Conservation (phyloP, 64 coral and sea anemone genomes). For the Astreopora myriophthalma region DNA sequence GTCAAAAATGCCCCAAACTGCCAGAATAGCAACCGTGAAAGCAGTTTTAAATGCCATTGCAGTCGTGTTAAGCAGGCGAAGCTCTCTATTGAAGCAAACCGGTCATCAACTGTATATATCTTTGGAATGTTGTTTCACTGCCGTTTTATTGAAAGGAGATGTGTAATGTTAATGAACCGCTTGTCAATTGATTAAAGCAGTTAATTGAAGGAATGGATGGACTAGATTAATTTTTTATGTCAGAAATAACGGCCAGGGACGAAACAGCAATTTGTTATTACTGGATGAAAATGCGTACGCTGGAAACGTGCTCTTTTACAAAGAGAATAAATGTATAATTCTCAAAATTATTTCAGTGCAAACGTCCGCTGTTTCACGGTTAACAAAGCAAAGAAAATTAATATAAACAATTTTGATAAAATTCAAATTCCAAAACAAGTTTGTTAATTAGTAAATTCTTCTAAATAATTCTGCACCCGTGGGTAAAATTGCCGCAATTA, state of each 20-base stretch:
- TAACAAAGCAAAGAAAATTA: neutral
- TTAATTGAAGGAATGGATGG: neutral
- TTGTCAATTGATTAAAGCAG: neutral
- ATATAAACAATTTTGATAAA: neutral
- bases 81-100: no score
- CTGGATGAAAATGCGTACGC: neutral
- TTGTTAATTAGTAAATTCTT: neutral
- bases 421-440: neutral
- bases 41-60: neutral
- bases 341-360: neutral
- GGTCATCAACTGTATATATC: neutral
- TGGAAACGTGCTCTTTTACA: neutral
- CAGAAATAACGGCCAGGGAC: neutral
- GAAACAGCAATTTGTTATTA: neutral
- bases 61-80: no score
- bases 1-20: neutral
- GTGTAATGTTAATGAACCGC: neutral
- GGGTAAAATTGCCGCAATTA: neutral
- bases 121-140: neutral
- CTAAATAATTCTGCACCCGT: neutral
- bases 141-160: neutral
- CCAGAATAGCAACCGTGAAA: neutral
- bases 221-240: constrained; percentile 17
- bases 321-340: neutral
- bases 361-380: neutral